Evolutionary conservation across 1,140 invertebrate genomes (phyloP).

Genomic region (Zaprionus ghesquierei): DNA sequence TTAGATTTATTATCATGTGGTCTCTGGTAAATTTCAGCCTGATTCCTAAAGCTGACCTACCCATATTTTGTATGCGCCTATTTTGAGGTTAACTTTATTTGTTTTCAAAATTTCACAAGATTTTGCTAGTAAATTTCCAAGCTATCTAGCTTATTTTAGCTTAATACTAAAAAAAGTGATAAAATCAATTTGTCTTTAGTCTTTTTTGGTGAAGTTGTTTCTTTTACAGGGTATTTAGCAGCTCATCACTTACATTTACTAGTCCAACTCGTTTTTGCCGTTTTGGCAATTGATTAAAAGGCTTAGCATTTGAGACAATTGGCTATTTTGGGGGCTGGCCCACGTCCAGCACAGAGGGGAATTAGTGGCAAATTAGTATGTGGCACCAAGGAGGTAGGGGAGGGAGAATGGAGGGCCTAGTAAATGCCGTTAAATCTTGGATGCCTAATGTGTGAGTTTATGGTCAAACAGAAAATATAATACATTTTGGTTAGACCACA

Average conservation of each 20-base stretch:
- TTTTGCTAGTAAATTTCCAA: background rate
- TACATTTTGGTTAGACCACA: constrained; percentile 1
- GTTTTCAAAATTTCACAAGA: background rate
- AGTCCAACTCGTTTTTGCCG: constrained; percentile 48
- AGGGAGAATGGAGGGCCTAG: background rate
- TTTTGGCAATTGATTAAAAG: constrained; percentile 77
- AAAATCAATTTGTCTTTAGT: too few relatives aligned
- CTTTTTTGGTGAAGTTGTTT: too few relatives aligned
- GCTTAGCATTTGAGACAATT: constrained; percentile 75
- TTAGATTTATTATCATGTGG: background rate
- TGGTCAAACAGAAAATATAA: constrained; percentile 19
- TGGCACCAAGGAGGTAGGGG: constrained; percentile 33
- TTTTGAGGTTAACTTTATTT: background rate
- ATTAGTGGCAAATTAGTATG: constrained; percentile 71
- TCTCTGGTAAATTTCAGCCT: background rate
- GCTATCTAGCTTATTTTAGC: background rate
- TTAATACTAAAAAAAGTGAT: too few relatives aligned
- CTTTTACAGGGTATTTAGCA: background rate
- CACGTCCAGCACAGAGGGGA: constrained; percentile 25
- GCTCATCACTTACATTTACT: background rate
- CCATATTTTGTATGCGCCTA: background rate
- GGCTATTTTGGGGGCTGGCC: constrained; percentile 38
- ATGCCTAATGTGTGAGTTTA: constrained; percentile 73
- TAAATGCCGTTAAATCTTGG: constrained; percentile 64
- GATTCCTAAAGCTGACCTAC: background rate